Evolutionary conservation across 1,140 invertebrate genomes (phyloP).

Genomic region (Drosophila chauvacae): DNA sequence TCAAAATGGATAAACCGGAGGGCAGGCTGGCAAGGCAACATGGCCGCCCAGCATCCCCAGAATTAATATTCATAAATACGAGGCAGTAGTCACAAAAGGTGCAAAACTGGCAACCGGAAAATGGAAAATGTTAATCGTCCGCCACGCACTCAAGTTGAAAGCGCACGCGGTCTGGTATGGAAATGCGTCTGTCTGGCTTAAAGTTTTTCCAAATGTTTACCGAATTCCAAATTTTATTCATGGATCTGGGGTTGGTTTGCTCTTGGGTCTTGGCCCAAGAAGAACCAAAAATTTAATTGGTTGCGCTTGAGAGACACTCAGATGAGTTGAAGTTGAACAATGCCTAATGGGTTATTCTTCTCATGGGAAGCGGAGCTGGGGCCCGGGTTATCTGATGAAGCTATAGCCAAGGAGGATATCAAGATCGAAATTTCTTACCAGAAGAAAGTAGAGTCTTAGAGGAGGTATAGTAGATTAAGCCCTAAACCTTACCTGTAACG

Average conservation of each 20-base stretch:
- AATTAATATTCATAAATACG: slow-evolving; percentile 80
- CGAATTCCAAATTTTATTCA: slow-evolving; percentile 66
- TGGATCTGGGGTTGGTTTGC: slow-evolving; percentile 20
- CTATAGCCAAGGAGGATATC: slow-evolving; percentile 15
- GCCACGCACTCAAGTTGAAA: slow-evolving; percentile 77
- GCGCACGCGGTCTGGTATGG: slow-evolving; percentile 48
- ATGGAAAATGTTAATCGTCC: slow-evolving; percentile 78
- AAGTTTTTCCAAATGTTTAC: slow-evolving; percentile 34
- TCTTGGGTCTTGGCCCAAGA: slow-evolving; percentile 40
- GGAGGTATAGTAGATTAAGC: too few relatives aligned
- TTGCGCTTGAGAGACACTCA: slow-evolving; percentile 71
- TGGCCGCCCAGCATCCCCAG: slow-evolving; percentile 53
- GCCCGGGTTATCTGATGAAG: slow-evolving; percentile 22
- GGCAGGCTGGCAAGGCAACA: slow-evolving; percentile 15
- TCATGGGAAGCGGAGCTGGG: slow-evolving; percentile 20
- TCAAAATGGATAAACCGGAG: slow-evolving; percentile 57
- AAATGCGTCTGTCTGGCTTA: slow-evolving; percentile 47
- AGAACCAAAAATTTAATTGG: slow-evolving; percentile 73
- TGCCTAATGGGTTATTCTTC: slow-evolving; percentile 54
- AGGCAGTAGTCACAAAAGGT: slow-evolving; percentile 44
- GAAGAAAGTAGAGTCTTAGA: background rate
- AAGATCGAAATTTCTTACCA: slow-evolving; percentile 35
- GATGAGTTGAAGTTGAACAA: slow-evolving; percentile 43
- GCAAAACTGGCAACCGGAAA: slow-evolving; percentile 67
- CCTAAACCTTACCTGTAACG: slow-evolving; percentile 33